Base-by-base conservation (phyloP, 2,113 vertebrate genomes). In the Tetraodon nigroviridis region DNA sequence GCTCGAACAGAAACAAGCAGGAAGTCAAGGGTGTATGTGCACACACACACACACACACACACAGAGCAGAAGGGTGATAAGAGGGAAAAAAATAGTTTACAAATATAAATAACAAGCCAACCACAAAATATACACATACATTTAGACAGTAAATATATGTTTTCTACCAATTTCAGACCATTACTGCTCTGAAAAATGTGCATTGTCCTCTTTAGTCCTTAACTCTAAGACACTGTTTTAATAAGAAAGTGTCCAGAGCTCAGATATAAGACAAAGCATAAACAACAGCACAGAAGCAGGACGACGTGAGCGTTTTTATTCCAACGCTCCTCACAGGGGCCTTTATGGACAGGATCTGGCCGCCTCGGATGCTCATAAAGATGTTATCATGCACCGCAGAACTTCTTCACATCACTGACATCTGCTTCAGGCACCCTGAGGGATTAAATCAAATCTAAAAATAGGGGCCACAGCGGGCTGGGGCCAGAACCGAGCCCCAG, bases 1-100 rank as follows among this genome's bases (percentile, higher is more conserved):
- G 77, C 73, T 53, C 63, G 10, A 55, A 58, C 55, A 73, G 45
- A 60, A 20, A 52, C 13, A 64, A 27, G 61, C 80, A 83, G 80
- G 83, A 85, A 81, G 80, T 75, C 42, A 16, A 37, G 51, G 32
- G 50, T 55, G 57, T 21, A 69, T 5, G 17, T 60, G 53, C 46
- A n/a, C 19, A 51, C 14, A 66, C 44, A 61, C 57, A 37, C 29
- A 32, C 29, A 2, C 29, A 32, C 29, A 32, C 32, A 37, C 32
- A 32, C 32, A 37, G 8, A 37, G 32, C 32, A 37, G 7, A 37
- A 37, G 32, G 32, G 8, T 37, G 32, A 37, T 37, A 37, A 37
- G 32, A 12, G 32, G 32, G 10, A 37, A 37, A 32, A 37, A 37
- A 37, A 37, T 37, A 11, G 32, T 37, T 37, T 10, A 37, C 32